Evolutionary conservation across 2,797 vertebrate genomes (phyloP), one percentile per base, ranked within the genome.

Genomic region (Microctenopoma steveboyesi): DNA sequence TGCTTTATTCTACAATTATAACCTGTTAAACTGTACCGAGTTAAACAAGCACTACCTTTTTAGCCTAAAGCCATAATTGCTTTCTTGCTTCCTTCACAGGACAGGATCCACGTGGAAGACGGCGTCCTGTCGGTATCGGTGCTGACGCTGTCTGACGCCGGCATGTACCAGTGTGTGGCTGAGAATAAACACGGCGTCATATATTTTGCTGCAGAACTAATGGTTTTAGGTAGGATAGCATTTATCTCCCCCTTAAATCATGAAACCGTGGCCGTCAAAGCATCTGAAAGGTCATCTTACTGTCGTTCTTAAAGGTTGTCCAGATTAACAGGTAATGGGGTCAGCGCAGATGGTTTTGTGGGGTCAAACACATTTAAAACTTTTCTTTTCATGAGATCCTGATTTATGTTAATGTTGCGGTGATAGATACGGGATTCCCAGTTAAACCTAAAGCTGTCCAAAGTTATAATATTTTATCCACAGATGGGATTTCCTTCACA

Each of bases 121-220:
- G 97, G 97, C 64, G 94, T 95, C 72, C 93, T 99, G 85, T 94
- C 94, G 35, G 94, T 98, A 87, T 92, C 93, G 6, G 93, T 91
- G 76, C 91, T 99, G 87, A 96, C 95, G 48, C 93, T 97, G 74
- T 94, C 95, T 53, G 97, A 99, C 76, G 95, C 95, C 57, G 97
- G 96, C 86, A 96, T 96, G 95, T 98, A 97, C 92, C 97, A 98
- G 42, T 98, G 97, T 88, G 91, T 98, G 88, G 97, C 97, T 1
- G 97, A 99, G 92, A 99, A 99, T 91, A 98, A 97, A 89, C 96
- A 98, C 4, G 96, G 97, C 15, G 88, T 96, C 59, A 95, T 97
- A 88, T 96, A 95, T 86, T 96, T 97, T 14, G 96, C 94, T 64
- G 97, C 97, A 46, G 95, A 97, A 83, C 95, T 98, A 84, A 95